Base-by-base conservation (phyloP, 2,888 invertebrate genomes). In the Neoitamus cyanurus region DNA sequence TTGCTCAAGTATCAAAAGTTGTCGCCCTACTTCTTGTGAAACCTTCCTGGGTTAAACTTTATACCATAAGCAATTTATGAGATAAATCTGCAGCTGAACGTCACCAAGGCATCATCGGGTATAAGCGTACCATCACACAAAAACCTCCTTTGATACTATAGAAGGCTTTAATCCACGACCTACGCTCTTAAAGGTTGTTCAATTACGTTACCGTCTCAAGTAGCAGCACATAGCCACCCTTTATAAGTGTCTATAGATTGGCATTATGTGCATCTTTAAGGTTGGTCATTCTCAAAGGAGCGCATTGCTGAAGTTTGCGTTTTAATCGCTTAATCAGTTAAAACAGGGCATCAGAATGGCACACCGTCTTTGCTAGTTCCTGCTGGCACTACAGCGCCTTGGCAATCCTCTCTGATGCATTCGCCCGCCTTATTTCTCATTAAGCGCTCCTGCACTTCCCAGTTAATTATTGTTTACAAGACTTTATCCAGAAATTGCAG, bases 381-480 rank as follows among this genome's bases (percentile, higher is more conserved):
- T 69, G 28, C 69, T 69, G 30, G 69, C 13, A 13, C n/a, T 70
- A 31, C 30, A 31, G 31, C 25, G 15, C 70, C 70, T 25, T 34
- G n/a, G 70, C 70, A 70, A 11, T 15, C 15, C 31, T n/a, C 70
- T 31, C 31, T n/a, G 34, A 70, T 31, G 31, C 28, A 30, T 73
- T 73, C 20, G 36, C 4, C 37, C 78, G 36, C 36, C 73, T 46
- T 30, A 48, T 78, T 78, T 78, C 46, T 78, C 78, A 78, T 78
- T 78, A 46, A 78, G 46, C 48, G 28, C 46, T 42, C 48, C 46
- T 48, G 46, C 78, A 78, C 31, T 78, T 78, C 78, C 46, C 48
- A 78, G 78, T 78, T 78, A 78, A 78, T 78, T 78, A 78, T 78
- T 78, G 78, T 78, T 78, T 78, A 78, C 78, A 78, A 78, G 78